Conservation (phyloP, 2,888 invertebrate genomes). For the Ligdia adustata region DNA sequence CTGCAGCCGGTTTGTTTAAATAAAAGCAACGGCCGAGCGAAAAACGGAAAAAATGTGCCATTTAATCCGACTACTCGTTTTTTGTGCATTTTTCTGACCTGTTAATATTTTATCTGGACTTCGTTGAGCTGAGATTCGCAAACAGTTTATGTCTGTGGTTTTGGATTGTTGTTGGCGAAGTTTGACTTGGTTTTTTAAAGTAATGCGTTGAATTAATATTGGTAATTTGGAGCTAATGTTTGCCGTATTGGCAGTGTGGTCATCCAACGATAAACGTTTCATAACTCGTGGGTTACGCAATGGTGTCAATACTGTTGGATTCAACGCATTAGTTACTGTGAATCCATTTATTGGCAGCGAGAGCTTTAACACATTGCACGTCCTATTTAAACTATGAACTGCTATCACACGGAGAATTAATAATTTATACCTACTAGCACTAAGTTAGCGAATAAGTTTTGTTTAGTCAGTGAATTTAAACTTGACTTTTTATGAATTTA, state of each 20-base stretch:
- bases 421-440: too few relatives aligned
- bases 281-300: constrained; percentile 5
- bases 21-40: constrained; percentile 22
- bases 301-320: not conserved
- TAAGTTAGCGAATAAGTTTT: too few relatives aligned
- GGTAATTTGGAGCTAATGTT: too few relatives aligned
- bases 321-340: constrained; percentile 5
- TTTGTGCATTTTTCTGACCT: constrained; percentile 29
- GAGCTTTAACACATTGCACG: not conserved
- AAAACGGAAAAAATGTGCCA: constrained; percentile 19
- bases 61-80: constrained; percentile 31
- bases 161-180: too few relatives aligned
- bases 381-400: too few relatives aligned
- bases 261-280: too few relatives aligned
- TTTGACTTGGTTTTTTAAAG: too few relatives aligned
- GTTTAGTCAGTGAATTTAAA: too few relatives aligned
- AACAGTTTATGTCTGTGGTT: constrained; percentile 3
- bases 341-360: not conserved
- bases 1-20: constrained; percentile 29
- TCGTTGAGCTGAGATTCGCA: constrained; percentile 19
- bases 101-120: constrained; percentile 29
- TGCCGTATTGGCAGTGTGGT: too few relatives aligned
- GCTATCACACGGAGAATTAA: too few relatives aligned
- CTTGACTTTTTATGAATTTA: too few relatives aligned
- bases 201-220: too few relatives aligned